These are phyloP conservation scores for Mesochorus sp. DNA, from an alignment of 2,888 invertebrate genomes.

Conservation along the genomic window DNA sequence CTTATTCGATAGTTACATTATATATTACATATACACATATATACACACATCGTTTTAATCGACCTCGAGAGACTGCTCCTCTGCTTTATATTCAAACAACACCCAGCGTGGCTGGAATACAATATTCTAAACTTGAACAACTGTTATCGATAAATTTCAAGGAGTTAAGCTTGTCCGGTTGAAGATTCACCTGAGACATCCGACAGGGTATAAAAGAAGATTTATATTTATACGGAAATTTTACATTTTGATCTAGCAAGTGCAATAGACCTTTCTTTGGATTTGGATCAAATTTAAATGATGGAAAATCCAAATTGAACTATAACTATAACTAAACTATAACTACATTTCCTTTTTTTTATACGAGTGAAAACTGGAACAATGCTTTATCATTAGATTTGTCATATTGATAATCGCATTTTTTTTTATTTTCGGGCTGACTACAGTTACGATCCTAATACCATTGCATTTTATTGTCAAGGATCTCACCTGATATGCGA, in stretches of 20 bases:
- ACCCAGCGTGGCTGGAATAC: neutral
- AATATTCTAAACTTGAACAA: neutral
- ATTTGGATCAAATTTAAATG: too few relatives aligned
- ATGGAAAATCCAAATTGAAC: too few relatives aligned
- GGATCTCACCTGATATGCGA: neutral
- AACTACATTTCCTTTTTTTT: too few relatives aligned
- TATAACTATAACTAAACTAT: too few relatives aligned
- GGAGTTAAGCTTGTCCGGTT: neutral
- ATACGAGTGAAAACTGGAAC: too few relatives aligned
- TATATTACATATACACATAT: too few relatives aligned
- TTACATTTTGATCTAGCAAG: too few relatives aligned
- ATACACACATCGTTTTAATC: neutral
- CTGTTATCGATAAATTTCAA: constrained; percentile 30
- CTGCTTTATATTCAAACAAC: neutral
- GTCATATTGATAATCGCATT: too few relatives aligned
- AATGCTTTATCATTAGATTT: too few relatives aligned
- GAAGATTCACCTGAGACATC: neutral
- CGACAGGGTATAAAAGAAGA: neutral
- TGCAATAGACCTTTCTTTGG: too few relatives aligned
- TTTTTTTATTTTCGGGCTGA: neutral
- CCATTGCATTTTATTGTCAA: neutral
- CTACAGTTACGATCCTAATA: neutral
- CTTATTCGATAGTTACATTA: too few relatives aligned
- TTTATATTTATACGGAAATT: neutral
- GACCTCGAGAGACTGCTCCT: neutral